Conservation (phyloP, 64 coral and sea anemone species). For the Stylophora pistillata region DNA sequence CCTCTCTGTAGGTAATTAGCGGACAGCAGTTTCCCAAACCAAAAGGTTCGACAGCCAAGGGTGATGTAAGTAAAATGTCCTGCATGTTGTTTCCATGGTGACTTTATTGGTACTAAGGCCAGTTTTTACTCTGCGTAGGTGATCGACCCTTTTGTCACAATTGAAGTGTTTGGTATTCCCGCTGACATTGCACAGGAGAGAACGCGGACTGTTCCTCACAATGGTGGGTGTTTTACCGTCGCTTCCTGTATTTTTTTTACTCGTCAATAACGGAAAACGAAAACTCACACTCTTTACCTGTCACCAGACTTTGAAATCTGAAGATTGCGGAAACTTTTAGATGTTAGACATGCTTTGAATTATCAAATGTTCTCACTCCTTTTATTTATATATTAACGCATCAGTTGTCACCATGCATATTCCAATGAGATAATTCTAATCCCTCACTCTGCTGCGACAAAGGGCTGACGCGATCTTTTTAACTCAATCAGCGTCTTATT, state of each 20-base stretch:
- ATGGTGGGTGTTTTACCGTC: constrained; percentile 48
- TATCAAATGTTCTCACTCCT: no score
- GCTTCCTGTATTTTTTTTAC: background rate
- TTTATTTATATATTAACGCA: no score
- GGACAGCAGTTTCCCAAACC: constrained; percentile 99
- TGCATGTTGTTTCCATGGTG: background rate
- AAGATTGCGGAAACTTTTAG: no score
- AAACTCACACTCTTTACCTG: background rate
- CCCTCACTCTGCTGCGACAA: no score
- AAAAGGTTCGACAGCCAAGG: constrained; percentile 89
- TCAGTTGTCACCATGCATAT: no score
- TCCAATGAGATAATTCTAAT: no score
- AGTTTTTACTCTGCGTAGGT: constrained; percentile 49
- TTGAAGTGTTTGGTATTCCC: constrained; percentile 92
- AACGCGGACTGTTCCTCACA: constrained; percentile 93
- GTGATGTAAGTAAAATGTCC: constrained; percentile 75
- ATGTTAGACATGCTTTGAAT: no score
- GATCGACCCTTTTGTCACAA: constrained; percentile 90
- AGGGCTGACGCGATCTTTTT: no score
- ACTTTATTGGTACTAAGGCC: no score
- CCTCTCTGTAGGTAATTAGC: constrained; percentile 76
- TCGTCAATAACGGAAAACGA: background rate
- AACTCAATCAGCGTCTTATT: no score
- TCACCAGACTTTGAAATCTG: background rate
- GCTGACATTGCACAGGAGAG: constrained; percentile 81